phyloP scores from a whole-genome alignment of 1,140 invertebrate genomes.

The Mesaphorura yosii region DNA sequence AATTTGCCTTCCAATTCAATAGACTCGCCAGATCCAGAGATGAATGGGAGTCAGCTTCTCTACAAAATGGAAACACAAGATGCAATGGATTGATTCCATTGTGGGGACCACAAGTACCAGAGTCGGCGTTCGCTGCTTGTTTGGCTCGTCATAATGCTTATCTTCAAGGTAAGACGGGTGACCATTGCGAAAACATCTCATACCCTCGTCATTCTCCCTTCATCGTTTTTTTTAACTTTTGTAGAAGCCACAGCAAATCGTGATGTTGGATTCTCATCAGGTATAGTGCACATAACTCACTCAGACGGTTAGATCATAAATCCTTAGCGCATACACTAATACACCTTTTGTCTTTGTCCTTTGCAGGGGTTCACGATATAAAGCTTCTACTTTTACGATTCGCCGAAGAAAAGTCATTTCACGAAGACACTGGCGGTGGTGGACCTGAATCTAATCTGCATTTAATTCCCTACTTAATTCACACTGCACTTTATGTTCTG shows the following conservation, averaged over 20 bases:
- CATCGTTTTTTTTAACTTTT: neutral
- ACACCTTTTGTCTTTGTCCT: no score
- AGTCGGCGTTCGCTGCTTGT: constrained; percentile 86
- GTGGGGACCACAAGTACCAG: constrained; percentile 90
- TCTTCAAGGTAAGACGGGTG: constrained; percentile 45
- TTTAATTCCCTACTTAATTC: constrained; percentile 83
- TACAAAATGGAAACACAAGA: constrained; percentile 94
- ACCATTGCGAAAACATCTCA: no score
- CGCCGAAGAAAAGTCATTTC: constrained; percentile 87
- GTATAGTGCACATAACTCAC: no score
- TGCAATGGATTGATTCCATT: constrained; percentile 92
- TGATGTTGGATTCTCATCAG: constrained; percentile 76
- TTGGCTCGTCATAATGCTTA: constrained; percentile 80
- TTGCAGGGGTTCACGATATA: constrained; percentile 85
- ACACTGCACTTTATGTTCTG: constrained; percentile 89
- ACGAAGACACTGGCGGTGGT: constrained; percentile 92
- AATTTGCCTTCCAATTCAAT: constrained; percentile 18
- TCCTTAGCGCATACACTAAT: no score
- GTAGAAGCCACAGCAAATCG: constrained; percentile 35
- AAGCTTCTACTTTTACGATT: constrained; percentile 82
- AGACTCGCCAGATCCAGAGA: constrained; percentile 62
- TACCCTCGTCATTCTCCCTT: no score
- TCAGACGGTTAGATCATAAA: no score
- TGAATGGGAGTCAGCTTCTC: constrained; percentile 93
- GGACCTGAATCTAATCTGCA: constrained; percentile 96